These are phyloP conservation scores for Archips xylosteana DNA, from an alignment of 2,888 invertebrate species.

Conservation along the genomic window DNA sequence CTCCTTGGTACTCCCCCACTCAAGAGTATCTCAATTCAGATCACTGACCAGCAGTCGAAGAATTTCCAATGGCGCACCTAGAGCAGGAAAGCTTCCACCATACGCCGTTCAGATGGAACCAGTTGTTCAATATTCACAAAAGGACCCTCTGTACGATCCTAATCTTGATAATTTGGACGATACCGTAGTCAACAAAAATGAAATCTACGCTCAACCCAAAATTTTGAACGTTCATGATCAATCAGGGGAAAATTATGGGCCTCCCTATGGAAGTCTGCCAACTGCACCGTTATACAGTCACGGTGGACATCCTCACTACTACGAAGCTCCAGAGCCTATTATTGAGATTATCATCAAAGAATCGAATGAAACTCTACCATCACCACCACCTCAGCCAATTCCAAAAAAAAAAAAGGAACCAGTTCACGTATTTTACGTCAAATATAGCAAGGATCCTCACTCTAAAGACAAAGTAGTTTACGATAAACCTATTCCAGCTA, in stretches of 20 bases:
- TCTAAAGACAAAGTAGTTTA: slow-evolving; percentile 91
- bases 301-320: slow-evolving; percentile 82
- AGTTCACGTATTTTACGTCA: slow-evolving; percentile 96
- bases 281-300: slow-evolving; percentile 81
- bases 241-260: slow-evolving; percentile 77
- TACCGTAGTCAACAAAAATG: slow-evolving; percentile 72
- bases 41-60: slow-evolving; percentile 82
- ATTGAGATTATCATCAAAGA: slow-evolving; percentile 97
- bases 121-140: slow-evolving; percentile 91
- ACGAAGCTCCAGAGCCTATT: slow-evolving; percentile 94
- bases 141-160: slow-evolving; percentile 91
- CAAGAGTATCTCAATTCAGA: slow-evolving; percentile 82
- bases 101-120: slow-evolving; percentile 94
- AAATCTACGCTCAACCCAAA: slow-evolving; percentile 80
- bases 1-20: slow-evolving; percentile 85
- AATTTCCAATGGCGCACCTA: slow-evolving; percentile 78
- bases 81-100: slow-evolving; percentile 86
- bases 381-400: slow-evolving; percentile 84
- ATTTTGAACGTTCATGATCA: slow-evolving; percentile 79
- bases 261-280: slow-evolving; percentile 74
- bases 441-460: slow-evolving; percentile 94
- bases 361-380: slow-evolving; percentile 92
- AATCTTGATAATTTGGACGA: slow-evolving; percentile 79
- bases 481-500: slow-evolving; percentile 92
- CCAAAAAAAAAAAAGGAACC: slow-evolving; percentile 89